Evolutionary conservation across 35 echinoderm and acorn worm species (phyloP), one percentile per base, ranked within the genome.

Genomic region (Amphiura filiformis): DNA sequence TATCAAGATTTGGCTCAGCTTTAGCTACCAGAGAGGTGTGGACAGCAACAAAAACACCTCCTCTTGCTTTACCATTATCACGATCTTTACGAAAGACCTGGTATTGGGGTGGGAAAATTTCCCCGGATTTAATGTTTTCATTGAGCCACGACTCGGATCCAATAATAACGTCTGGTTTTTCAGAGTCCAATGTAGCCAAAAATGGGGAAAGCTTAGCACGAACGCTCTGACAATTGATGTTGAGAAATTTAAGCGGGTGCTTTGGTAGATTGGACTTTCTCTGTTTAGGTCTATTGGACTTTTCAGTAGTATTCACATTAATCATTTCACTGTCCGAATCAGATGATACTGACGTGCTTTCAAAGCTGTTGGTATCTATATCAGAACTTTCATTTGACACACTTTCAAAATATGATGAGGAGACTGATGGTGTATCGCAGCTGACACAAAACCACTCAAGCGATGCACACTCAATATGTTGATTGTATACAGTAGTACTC

Each of bases 41-140:
- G 78, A 92, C 39, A 22, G 84, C 84, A 56, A 92, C 82, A 75
- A 87, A 92, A 39, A 92, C 91, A 22, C 86, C 41, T 35, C 91
- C 79, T 56, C 76, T 35, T 32, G 81, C 31, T 26, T 87, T 42
- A 5, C 52, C 79, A 35, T 28, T 76, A 20, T 23, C 32, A 44
- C 91, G 83, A 78, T 93, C 91, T 38, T 82, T 88, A 40, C 91
- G 77, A 78, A 87, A 93, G 33, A 88, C 85, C 82, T 88, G 86
- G 36, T 47, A 88, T 36, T 31, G 20, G 36, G 79, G 37, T 35
- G 91, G 65, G 80, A 89, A 88, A 84, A 89, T 79, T 93, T 84
- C 82, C 7, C 76, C 90, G 88, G 34, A 81, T 15, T 75, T 76
- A n/a, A 92, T 81, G 37, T 81, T 35, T 23, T 26, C 31, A 84